A percentile compares a stretch with the other conserved stretches of the same genome.
These are phyloP conservation scores for Pentalonia nigronervosa DNA, from an alignment of 1,140 invertebrate genomes.

Conservation along the genomic window DNA sequence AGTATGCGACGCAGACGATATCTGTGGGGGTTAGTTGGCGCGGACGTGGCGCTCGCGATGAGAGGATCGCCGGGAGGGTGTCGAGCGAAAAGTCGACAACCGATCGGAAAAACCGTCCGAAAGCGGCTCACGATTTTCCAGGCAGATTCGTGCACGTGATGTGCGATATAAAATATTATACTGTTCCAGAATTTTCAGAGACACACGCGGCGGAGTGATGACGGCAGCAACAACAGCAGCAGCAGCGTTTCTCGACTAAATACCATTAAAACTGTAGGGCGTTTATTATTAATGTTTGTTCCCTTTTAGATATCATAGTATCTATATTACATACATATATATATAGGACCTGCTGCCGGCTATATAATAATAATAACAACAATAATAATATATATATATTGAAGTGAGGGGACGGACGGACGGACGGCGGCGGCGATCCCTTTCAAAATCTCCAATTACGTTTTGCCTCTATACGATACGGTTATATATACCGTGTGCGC, in stretches of 20 bases:
- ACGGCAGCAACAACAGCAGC: background rate
- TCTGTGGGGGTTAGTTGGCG: too few relatives aligned
- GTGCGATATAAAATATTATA: background rate
- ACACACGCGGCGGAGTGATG: background rate
- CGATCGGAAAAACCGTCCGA: background rate
- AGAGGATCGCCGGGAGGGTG: background rate
- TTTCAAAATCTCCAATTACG: constrained; percentile 58
- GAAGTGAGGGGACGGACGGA: too few relatives aligned
- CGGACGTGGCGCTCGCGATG: background rate
- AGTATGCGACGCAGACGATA: background rate
- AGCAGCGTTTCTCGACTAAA: background rate
- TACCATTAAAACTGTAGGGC: constrained; percentile 56
- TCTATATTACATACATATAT: background rate
- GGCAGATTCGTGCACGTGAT: background rate
- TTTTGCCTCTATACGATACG: constrained; percentile 38
- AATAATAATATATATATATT: background rate
- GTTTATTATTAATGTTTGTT: constrained; percentile 58
- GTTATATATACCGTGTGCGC: constrained; percentile 29
- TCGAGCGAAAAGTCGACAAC: background rate
- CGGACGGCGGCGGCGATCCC: constrained; percentile 36
- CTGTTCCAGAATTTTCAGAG: background rate
- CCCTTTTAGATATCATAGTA: constrained; percentile 45
- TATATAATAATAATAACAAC: background rate
- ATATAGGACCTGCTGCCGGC: constrained; percentile 40
- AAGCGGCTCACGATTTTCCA: background rate